Percentiles rank a stretch among this genome's conserved stretches.
These are phyloP conservation scores for Anser brachyrhynchus DNA, from an alignment of 2,113 vertebrate species.

Conservation along the genomic window DNA sequence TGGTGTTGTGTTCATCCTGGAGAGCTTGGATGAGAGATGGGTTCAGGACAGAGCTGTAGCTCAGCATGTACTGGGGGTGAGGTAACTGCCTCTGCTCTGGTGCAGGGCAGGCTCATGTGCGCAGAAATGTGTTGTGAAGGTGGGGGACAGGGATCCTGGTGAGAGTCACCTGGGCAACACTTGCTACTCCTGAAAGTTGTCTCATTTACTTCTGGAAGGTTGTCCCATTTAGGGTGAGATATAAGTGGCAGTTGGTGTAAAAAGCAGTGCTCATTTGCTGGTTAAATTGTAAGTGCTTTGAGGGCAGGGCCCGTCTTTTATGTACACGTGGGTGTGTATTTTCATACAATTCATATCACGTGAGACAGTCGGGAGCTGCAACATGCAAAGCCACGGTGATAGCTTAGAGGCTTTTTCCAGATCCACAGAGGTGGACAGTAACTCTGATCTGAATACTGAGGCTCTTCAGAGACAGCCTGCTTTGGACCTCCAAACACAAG, in stretches of 20 bases:
- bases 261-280: not conserved
- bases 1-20: accelerated
- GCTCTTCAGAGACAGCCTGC: not conserved
- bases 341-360: not conserved
- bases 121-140: not conserved
- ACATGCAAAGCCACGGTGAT: not conserved
- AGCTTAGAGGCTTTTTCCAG: not conserved
- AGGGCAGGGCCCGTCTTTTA: slow-evolving; percentile 19
- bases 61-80: not conserved
- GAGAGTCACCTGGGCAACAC: not conserved
- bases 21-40: not conserved
- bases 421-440: not conserved
- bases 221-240: not conserved
- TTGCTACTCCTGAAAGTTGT: not conserved
- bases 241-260: not conserved
- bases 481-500: not conserved
- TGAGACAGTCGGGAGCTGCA: not conserved
- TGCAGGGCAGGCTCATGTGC: accelerated
- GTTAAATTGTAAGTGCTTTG: not conserved
- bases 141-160: not conserved
- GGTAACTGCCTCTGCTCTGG: not conserved
- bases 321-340: not conserved
- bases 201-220: not conserved
- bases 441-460: not conserved
- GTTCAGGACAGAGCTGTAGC: not conserved